Evolutionary conservation across 2,888 invertebrate species (phyloP).

Genomic region (Boloria euphrosyne): DNA sequence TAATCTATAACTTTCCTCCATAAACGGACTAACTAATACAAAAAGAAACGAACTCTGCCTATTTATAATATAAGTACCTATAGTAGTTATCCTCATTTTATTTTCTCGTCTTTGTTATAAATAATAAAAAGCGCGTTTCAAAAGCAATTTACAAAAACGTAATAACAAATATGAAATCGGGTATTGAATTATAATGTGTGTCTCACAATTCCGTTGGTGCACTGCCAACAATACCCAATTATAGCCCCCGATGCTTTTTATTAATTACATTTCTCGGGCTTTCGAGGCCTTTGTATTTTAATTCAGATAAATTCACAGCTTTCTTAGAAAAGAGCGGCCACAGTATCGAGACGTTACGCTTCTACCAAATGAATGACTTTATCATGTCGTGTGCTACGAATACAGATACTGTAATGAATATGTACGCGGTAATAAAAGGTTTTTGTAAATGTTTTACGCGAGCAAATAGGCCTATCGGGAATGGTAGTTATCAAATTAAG

Average conservation of each 20-base stretch:
- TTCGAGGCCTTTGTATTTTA: constrained; percentile 72
- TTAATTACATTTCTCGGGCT: constrained; percentile 63
- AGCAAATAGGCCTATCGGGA: constrained; percentile 47
- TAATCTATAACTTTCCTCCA: too few relatives aligned
- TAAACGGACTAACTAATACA: too few relatives aligned
- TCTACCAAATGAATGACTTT: constrained; percentile 56
- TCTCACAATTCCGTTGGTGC: constrained; percentile 40
- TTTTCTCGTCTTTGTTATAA: too few relatives aligned
- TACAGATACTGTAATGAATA: constrained; percentile 53
- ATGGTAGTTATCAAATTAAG: constrained; percentile 48
- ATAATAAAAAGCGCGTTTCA: too few relatives aligned
- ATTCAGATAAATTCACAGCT: constrained; percentile 71
- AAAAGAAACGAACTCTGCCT: too few relatives aligned
- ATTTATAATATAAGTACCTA: too few relatives aligned
- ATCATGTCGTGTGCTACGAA: constrained; percentile 50
- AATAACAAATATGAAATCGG: constrained; percentile 23
- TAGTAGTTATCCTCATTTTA: too few relatives aligned
- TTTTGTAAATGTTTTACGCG: constrained; percentile 48
- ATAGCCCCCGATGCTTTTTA: constrained; percentile 69
- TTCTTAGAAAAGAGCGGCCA: constrained; percentile 55
- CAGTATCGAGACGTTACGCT: constrained; percentile 29
- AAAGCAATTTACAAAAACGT: constrained; percentile 2
- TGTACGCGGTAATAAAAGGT: constrained; percentile 51
- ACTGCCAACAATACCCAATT: constrained; percentile 69
- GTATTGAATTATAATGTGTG: constrained; percentile 31